These are phyloP conservation scores for Acipenser oxyrinchus DNA, from an alignment of 2,797 vertebrate species.

Conservation along the genomic window DNA sequence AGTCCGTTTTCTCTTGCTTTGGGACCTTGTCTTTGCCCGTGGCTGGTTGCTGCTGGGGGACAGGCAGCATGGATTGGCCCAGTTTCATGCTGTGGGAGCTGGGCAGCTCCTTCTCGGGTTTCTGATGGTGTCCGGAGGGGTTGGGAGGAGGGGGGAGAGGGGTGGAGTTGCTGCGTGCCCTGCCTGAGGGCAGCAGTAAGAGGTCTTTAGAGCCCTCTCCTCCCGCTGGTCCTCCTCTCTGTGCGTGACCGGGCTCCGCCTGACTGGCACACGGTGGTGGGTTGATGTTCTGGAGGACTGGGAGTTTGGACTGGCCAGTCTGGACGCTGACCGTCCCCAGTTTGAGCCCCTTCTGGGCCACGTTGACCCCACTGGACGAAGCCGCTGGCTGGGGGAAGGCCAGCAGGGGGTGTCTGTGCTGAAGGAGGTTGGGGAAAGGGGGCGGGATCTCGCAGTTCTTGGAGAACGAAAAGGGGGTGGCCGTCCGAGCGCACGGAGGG, in stretches of 20 bases:
- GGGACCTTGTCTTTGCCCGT: conserved; percentile 64
- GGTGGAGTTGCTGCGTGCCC: conserved; percentile 85
- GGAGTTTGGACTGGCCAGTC: conserved; percentile 54
- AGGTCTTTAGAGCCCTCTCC: conserved; percentile 47
- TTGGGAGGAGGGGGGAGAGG: conserved; percentile 80
- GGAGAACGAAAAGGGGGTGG: conserved; percentile 62
- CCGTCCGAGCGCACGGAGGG: conserved; percentile 68
- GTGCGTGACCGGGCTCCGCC: conserved; percentile 45
- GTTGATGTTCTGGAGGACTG: conserved; percentile 45
- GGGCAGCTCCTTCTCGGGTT: conserved; percentile 71
- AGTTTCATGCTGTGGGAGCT: conserved; percentile 56
- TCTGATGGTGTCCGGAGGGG: conserved; percentile 64
- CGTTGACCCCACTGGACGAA: conserved; percentile 63
- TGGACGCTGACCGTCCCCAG: conserved; percentile 44
- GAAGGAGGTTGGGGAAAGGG: conserved; percentile 83
- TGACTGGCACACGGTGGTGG: conserved; percentile 49
- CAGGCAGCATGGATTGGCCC: conserved; percentile 51
- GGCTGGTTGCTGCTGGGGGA: conserved; percentile 49
- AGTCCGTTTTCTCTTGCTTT: conserved; percentile 54
- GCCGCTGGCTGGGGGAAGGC: conserved; percentile 78
- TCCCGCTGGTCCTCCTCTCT: conserved; percentile 53
- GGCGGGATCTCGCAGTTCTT: conserved; percentile 80
- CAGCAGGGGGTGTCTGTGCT: conserved; percentile 79
- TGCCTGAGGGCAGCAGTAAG: conserved; percentile 56
- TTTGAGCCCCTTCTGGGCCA: conserved; percentile 60